These are phyloP conservation scores for Corticium candelabrum DNA, from an alignment of 37 sponge, comb jelly and placozoan genomes.

Conservation along the genomic window DNA sequence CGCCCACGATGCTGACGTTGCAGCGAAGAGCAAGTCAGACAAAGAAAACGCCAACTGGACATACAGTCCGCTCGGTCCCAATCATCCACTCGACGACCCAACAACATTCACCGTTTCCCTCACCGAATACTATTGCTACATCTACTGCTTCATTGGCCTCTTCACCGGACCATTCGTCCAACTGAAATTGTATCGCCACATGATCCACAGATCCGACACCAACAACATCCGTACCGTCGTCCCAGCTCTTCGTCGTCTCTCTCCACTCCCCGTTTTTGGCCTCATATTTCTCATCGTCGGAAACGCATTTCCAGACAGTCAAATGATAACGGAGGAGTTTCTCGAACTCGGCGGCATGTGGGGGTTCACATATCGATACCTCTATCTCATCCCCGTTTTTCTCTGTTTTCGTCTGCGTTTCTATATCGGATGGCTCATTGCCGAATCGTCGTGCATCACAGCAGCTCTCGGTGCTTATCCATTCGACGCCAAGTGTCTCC, in stretches of 20 bases:
- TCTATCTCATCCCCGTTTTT: slow-evolving; percentile 20
- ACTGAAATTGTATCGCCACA: slow-evolving; percentile 6
- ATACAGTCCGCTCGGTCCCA: background rate
- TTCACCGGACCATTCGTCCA: slow-evolving; percentile 50
- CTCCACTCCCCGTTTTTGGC: background rate
- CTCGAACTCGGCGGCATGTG: slow-evolving; percentile 7
- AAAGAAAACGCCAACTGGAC: background rate
- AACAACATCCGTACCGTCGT: background rate
- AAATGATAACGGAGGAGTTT: slow-evolving; percentile 22
- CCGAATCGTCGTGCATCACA: slow-evolving; percentile 20
- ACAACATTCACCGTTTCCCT: background rate
- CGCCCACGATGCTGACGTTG: no score
- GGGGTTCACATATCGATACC: slow-evolving; percentile 20
- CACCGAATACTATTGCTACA: slow-evolving; percentile 29
- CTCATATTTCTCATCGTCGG: slow-evolving; percentile 9
- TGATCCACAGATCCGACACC: background rate
- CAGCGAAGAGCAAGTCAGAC: no score
- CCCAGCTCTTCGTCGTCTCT: background rate
- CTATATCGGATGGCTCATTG: slow-evolving; percentile 42
- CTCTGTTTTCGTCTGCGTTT: slow-evolving; percentile 38
- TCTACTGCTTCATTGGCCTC: slow-evolving; percentile 44
- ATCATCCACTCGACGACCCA: slow-evolving; percentile 1
- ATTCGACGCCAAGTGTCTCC: background rate
- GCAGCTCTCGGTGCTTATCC: slow-evolving; percentile 48
- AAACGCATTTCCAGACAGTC: slow-evolving; percentile 27